A percentile compares a stretch with the other conserved stretches of the same genome.
These are phyloP conservation scores for Bungarus multicinctus DNA, from an alignment of 2,113 vertebrate species.

Conservation along the genomic window DNA sequence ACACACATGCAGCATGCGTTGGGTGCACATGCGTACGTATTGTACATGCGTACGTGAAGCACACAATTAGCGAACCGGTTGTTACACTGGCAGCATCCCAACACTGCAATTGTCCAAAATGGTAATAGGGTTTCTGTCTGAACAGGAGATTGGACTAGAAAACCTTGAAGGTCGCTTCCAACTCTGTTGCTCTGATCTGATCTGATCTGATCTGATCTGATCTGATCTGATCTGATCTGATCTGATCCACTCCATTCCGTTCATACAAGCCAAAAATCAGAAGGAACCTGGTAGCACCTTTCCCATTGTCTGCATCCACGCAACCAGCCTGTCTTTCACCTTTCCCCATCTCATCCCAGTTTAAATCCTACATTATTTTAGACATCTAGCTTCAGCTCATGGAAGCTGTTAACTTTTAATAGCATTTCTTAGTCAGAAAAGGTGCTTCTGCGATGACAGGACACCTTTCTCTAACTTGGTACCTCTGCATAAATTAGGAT, in stretches of 20 bases:
- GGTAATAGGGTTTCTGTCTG: neutral
- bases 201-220: neutral
- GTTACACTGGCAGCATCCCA: no score
- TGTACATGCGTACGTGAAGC: no score
- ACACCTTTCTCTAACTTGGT: neutral
- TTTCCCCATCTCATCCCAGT: neutral
- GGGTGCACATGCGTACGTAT: no score
- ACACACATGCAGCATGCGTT: no score
- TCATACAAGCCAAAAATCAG: neutral
- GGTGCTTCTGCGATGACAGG: neutral
- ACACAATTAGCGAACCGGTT: no score
- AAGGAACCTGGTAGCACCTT: neutral
- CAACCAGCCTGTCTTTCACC: neutral
- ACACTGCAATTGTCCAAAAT: no score
- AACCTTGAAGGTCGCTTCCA: neutral
- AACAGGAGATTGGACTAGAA: neutral
- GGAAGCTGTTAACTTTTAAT: neutral
- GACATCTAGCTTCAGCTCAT: neutral
- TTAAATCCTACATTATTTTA: neutral
- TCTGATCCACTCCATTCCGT: neutral
- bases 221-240: neutral
- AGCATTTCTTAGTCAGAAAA: neutral
- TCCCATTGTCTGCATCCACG: neutral
- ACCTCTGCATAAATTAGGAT: neutral
- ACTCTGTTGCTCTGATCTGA: neutral